Evolutionary conservation across 2,888 invertebrate species (phyloP).

Genomic region (Elegia similella): DNA sequence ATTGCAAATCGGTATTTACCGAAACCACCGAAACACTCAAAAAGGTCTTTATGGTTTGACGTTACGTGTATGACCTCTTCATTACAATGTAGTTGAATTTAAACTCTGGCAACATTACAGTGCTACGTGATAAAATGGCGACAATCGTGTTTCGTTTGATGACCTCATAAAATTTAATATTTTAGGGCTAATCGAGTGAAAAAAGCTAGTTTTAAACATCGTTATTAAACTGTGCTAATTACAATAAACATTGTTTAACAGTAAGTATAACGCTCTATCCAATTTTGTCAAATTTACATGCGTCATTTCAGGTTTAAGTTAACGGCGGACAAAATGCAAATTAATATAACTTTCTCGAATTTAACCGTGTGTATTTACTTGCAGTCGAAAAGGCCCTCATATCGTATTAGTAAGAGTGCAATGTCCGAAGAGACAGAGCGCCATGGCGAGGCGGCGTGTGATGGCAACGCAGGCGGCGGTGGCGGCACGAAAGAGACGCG

Average conservation of each 20-base stretch:
- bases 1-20: too few species aligned
- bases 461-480: conserved; percentile 72
- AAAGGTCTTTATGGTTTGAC: too few species aligned
- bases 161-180: conserved; percentile 48
- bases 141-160: conserved; percentile 52
- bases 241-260: conserved; percentile 17
- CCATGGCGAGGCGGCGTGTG: conserved; percentile 71
- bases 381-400: conserved; percentile 68
- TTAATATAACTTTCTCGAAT: conserved; percentile 35
- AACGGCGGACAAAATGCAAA: conserved; percentile 61
- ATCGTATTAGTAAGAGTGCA: conserved; percentile 71
- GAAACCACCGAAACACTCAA: too few species aligned
- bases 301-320: conserved; percentile 54
- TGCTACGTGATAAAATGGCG: conserved; percentile 72
- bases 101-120: conserved; percentile 34
- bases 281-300: conserved; percentile 13
- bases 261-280: conserved; percentile 22
- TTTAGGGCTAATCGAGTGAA: conserved; percentile 37
- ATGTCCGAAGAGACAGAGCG: conserved; percentile 78
- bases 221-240: conserved; percentile 19
- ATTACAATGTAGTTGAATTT: background rate
- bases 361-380: conserved; percentile 66
- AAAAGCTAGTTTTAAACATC: conserved; percentile 23
- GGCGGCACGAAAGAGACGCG: conserved; percentile 74
- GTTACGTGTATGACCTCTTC: background rate